phyloP scores from a whole-genome alignment of 2,888 invertebrate species.

The Encarsia formosa region DNA sequence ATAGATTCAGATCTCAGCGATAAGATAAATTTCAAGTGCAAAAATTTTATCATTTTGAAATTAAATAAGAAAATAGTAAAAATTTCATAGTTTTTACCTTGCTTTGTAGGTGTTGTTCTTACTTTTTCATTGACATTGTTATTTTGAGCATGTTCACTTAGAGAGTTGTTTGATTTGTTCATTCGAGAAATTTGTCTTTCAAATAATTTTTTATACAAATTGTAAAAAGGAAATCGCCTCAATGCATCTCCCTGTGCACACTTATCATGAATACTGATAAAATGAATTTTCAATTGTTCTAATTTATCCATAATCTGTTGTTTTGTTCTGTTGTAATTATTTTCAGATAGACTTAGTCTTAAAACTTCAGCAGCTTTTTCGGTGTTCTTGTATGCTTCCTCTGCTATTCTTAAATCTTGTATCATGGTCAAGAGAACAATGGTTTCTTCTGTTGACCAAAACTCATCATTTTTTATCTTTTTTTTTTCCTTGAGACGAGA shows the following conservation, averaged over 20 bases:
- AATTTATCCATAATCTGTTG: constrained; percentile 30
- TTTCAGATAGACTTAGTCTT: constrained; percentile 28
- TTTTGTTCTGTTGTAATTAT: constrained; percentile 30
- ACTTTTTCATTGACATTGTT: not conserved
- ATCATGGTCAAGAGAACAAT: constrained; percentile 30
- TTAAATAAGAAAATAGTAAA: not conserved
- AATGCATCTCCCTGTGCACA: constrained; percentile 25
- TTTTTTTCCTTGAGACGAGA: constrained; percentile 24
- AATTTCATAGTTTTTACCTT: constrained; percentile 5
- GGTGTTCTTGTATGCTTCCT: constrained; percentile 27
- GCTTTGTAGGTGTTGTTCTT: constrained; percentile 1
- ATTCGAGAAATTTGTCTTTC: constrained; percentile 17
- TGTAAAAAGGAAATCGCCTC: constrained; percentile 33
- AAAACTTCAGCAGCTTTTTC: constrained; percentile 26
- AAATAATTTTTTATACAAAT: constrained; percentile 31
- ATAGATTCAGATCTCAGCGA: too few species aligned
- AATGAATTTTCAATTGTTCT: constrained; percentile 30
- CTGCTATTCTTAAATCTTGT: constrained; percentile 27
- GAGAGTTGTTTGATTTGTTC: too few species aligned
- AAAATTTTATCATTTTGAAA: too few species aligned
- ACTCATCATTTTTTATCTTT: constrained; percentile 26
- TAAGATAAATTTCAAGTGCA: too few species aligned
- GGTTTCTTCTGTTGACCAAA: constrained; percentile 34
- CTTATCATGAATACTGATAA: constrained; percentile 23
- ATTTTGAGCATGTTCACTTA: too few species aligned